Evolutionary conservation across 92 coral and sea anemone species (phyloP).

Genomic region (Palythoa grandiflora): DNA sequence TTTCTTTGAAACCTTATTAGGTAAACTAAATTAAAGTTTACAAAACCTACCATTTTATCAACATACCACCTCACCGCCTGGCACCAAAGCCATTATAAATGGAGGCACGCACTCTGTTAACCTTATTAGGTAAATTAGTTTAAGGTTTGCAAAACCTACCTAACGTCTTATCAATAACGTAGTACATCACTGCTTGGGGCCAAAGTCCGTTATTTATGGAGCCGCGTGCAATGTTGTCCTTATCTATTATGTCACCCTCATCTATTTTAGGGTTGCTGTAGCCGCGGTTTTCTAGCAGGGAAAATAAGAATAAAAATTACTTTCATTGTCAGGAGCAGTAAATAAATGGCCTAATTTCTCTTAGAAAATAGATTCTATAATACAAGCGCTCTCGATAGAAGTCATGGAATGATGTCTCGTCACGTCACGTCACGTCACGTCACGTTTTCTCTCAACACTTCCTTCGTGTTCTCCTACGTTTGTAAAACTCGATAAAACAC

Average conservation of each 20-base stretch:
- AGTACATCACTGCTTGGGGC: constrained; percentile 11
- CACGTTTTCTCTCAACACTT: too few relatives aligned
- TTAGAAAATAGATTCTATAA: too few relatives aligned
- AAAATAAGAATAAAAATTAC: background rate
- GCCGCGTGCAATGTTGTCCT: background rate
- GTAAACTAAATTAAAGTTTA: background rate
- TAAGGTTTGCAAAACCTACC: background rate
- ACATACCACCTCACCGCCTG: background rate
- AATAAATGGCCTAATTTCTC: background rate
- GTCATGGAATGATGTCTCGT: too few relatives aligned
- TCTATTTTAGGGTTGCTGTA: background rate
- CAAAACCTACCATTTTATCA: background rate
- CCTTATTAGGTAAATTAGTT: background rate
- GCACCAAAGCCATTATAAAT: background rate
- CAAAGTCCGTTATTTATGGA: background rate
- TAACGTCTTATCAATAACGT: background rate
- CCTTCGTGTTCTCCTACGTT: too few relatives aligned
- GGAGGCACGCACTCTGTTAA: background rate
- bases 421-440: too few relatives aligned
- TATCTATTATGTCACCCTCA: constrained; percentile 1
- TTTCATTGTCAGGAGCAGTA: background rate
- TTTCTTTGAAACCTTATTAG: too few relatives aligned
- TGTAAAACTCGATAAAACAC: too few relatives aligned
- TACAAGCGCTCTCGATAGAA: too few relatives aligned
- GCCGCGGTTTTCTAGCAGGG: background rate